Base-by-base conservation (phyloP, 2,888 invertebrate species). In the Dolomedes plantarius region DNA sequence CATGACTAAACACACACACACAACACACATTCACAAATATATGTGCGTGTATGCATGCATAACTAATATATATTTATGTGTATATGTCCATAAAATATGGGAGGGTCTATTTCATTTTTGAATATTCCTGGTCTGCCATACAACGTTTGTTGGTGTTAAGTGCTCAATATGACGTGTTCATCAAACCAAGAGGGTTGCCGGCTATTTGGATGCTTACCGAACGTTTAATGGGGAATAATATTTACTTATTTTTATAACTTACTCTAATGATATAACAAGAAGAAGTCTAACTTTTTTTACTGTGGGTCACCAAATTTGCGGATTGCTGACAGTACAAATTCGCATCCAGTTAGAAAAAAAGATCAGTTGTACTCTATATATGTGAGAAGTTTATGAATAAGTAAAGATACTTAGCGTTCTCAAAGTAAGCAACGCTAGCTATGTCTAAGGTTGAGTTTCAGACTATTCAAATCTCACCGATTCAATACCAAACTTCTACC, bases 141-240 rank as follows among this genome's bases (percentile, higher is more conserved):
- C 29, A 29, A 28, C 28, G 41, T 65, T 3, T 75, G 39, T n/a
- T 75, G 32, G 65, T 27, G 19, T 75, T 19, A 41, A 39, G 65
- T 65, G 64, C 65, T 75, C 75, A 75, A 75, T 62, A 41, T 36
- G 41, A 75, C 11, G 65, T 65, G 65, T 75, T 65, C 65, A 41
- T 65, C 29, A 64, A 0, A 9, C 23, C 29, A 65, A 65, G 27
- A 16, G 41, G 9, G 56, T 39, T 36, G 31, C 31, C 1, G 31
- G 31, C 13, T 11, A 29, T 19, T 28, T 41, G 28, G 41, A 71
- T 29, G 19, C 29, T 71, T 71, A n/a, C 50, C 27, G 39, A 46
- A 27, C 28, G 39, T 36, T 39, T 11, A 28, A 69, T 7, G 36
- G 36, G 29, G 39, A 46, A 46, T n/a, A 71, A 29, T 46, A 41